A percentile compares a stretch with the other conserved stretches of the same genome.
Evolutionary conservation across 2,888 invertebrate genomes (phyloP).

Genomic region (Trilocha varians): DNA sequence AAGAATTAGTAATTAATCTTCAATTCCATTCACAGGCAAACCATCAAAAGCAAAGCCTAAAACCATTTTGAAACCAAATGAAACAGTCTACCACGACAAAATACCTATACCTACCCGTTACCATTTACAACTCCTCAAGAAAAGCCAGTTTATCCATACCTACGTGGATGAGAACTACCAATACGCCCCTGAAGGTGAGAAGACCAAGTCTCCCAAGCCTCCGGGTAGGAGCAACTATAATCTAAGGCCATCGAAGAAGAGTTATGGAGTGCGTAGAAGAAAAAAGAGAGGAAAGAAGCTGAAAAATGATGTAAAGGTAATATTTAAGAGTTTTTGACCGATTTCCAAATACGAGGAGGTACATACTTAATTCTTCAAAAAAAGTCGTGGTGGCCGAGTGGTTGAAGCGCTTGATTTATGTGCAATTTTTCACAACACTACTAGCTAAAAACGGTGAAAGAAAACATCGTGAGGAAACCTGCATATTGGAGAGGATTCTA

Average conservation of each 20-base stretch:
- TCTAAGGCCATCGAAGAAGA: constrained; percentile 47
- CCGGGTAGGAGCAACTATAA: constrained; percentile 46
- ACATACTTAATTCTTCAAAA: no score
- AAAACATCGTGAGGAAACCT: no score
- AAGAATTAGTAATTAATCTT: no score
- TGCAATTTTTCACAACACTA: no score
- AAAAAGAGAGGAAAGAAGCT: constrained; percentile 18
- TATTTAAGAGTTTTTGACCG: no score
- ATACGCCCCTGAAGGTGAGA: constrained; percentile 57
- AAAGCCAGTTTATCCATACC: constrained; percentile 48
- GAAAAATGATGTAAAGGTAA: no score
- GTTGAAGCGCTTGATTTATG: no score
- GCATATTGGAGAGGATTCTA: no score
- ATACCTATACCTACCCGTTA: constrained; percentile 61
- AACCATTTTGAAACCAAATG: constrained; percentile 44
- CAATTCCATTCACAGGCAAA: no score
- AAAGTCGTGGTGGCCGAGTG: no score
- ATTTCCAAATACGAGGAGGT: no score
- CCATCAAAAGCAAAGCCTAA: constrained; percentile 27
- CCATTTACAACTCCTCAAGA: constrained; percentile 54
- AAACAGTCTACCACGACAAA: constrained; percentile 59
- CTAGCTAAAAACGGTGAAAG: no score
- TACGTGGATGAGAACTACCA: constrained; percentile 53
- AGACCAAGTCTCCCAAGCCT: constrained; percentile 27
- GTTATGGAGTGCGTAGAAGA: constrained; percentile 32